These are phyloP conservation scores for Ficedula albicollis DNA, from an alignment of 2,797 vertebrate genomes.

Conservation along the genomic window DNA sequence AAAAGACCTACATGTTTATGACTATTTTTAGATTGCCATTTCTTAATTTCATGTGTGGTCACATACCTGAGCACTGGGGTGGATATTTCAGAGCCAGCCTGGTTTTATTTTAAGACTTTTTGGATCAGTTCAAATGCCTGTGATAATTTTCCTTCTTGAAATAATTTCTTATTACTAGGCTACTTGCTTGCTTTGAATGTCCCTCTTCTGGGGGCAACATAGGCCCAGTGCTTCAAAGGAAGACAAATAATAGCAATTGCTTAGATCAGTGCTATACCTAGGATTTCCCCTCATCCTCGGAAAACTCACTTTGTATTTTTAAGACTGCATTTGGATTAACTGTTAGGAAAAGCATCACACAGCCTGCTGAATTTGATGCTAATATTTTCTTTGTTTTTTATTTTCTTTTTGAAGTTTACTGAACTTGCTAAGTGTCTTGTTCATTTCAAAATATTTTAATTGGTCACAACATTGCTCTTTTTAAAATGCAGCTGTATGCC, in stretches of 20 bases:
- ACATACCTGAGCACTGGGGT: not conserved
- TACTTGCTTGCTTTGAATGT: not conserved
- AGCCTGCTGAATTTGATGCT: not conserved
- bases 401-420: not conserved
- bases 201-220: not conserved
- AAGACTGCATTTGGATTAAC: not conserved
- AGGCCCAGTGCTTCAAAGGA: not conserved
- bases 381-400: not conserved
- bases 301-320: not conserved
- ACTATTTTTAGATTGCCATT: not conserved
- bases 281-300: not conserved
- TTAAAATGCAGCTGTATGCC: not conserved
- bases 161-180: not conserved
- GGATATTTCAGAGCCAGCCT: not conserved
- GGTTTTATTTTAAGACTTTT: not conserved
- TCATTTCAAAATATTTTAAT: not conserved
- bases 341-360: not conserved
- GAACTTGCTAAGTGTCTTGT: not conserved
- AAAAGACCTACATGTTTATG: not conserved
- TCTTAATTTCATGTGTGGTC: not conserved
- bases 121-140: not conserved
- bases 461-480: not conserved
- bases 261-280: not conserved
- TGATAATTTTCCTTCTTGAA: not conserved
- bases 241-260: not conserved